Evolutionary conservation across 1,140 invertebrate species (phyloP).

Genomic region (Zaprionus inermis): DNA sequence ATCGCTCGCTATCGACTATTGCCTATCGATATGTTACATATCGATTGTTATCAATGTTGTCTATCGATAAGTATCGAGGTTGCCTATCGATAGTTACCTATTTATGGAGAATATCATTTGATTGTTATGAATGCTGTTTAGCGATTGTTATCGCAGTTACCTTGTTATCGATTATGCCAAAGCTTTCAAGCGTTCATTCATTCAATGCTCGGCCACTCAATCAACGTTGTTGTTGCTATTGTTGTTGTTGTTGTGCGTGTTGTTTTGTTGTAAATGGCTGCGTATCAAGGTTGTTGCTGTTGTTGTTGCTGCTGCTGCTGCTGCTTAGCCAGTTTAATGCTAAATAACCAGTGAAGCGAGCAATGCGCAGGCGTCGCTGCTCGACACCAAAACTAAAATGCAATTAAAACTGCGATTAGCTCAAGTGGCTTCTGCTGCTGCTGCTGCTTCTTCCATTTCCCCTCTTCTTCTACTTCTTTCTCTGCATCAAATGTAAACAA

Average conservation of each 20-base stretch:
- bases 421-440: slow-evolving; percentile 19
- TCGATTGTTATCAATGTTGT: not conserved
- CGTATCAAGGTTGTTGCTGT: slow-evolving; percentile 48
- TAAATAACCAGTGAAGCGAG: slow-evolving; percentile 51
- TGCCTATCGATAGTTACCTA: too few relatives aligned
- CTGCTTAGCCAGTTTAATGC: slow-evolving; percentile 39
- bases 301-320: slow-evolving; percentile 7
- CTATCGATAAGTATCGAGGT: not conserved
- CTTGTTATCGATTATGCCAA: slow-evolving; percentile 13
- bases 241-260: slow-evolving; percentile 32
- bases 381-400: slow-evolving; percentile 56
- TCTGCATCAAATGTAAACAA: slow-evolving; percentile 44
- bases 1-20: too few relatives aligned
- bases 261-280: slow-evolving; percentile 47
- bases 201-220: slow-evolving; percentile 18
- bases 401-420: slow-evolving; percentile 51
- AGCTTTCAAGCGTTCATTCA: slow-evolving; percentile 11
- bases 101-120: too few relatives aligned
- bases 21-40: too few relatives aligned
- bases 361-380: slow-evolving; percentile 52
- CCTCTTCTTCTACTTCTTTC: not conserved
- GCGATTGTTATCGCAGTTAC: slow-evolving; percentile 3
- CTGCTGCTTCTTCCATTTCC: slow-evolving; percentile 4
- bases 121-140: not conserved
- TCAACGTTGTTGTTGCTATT: not conserved